phyloP scores from a whole-genome alignment of 92 coral and sea anemone genomes.

The Porites lobata region DNA sequence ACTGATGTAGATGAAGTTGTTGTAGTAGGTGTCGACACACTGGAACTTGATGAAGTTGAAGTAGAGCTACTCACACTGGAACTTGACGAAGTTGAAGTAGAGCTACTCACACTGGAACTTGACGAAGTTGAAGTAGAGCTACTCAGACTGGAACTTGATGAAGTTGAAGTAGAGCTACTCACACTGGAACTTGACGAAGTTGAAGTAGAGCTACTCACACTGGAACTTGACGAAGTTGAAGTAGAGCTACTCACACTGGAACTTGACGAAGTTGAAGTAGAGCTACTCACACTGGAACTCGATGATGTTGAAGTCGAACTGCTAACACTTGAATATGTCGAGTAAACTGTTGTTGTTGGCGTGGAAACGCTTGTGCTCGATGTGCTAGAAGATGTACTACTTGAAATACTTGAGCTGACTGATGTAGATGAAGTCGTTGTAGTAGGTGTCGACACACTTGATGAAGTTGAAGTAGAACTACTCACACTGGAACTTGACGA shows the following conservation, averaged over 20 bases:
- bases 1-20: slow-evolving; percentile 22
- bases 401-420: neutral
- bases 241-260: neutral
- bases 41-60: neutral
- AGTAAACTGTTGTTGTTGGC: neutral
- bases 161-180: neutral
- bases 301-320: neutral
- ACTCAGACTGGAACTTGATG: neutral
- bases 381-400: neutral
- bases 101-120: slow-evolving; percentile 1
- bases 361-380: slow-evolving; percentile 1
- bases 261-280: neutral
- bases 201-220: neutral
- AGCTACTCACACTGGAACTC: neutral
- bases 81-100: neutral
- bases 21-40: slow-evolving; percentile 16
- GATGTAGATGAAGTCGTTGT: slow-evolving; percentile 23
- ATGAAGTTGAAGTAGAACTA: slow-evolving; percentile 1
- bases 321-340: neutral
- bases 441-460: slow-evolving; percentile 11
- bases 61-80: neutral
- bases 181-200: neutral
- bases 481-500: neutral
- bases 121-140: neutral
- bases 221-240: neutral